These are phyloP conservation scores for Drosophila nigrodunni DNA, from an alignment of 1,140 invertebrate species.

Conservation along the genomic window DNA sequence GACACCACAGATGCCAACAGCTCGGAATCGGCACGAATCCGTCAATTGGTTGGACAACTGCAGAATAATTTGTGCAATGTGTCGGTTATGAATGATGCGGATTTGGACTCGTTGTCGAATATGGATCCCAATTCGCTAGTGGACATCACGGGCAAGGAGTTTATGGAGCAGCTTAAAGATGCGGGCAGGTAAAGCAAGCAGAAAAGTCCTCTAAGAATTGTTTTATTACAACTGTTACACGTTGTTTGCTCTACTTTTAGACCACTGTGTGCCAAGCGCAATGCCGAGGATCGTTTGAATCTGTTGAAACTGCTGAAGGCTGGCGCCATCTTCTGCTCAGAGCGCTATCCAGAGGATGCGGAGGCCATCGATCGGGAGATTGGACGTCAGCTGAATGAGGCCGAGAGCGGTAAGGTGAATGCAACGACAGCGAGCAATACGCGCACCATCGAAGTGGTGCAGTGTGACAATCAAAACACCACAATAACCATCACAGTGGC, in stretches of 20 bases:
- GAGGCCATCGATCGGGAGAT: conserved; percentile 82
- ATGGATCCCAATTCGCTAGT: conserved; percentile 93
- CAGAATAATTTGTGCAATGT: conserved; percentile 92
- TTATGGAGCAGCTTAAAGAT: conserved; percentile 93
- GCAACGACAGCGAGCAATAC: conserved; percentile 56
- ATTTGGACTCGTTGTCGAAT: conserved; percentile 92
- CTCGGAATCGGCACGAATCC: conserved; percentile 86
- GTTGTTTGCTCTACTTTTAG: conserved; percentile 56
- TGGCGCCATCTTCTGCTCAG: conserved; percentile 81
- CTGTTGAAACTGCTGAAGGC: conserved; percentile 87
- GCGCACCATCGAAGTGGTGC: conserved; percentile 80
- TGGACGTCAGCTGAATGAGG: conserved; percentile 73
- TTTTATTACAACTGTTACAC: too few species aligned
- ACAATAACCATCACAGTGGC: conserved; percentile 75
- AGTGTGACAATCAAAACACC: conserved; percentile 78
- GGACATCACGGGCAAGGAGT: conserved; percentile 92
- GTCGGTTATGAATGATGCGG: conserved; percentile 91
- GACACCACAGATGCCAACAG: conserved; percentile 89
- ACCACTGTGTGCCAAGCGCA: conserved; percentile 91
- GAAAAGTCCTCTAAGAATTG: too few species aligned
- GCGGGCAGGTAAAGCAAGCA: conserved; percentile 88
- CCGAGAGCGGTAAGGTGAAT: conserved; percentile 60
- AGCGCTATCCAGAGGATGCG: conserved; percentile 82
- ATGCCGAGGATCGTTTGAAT: conserved; percentile 93
- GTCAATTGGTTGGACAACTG: conserved; percentile 89